Conservation (phyloP, 2,888 invertebrate species). For the Spatulosminthurus flaviceps region DNA sequence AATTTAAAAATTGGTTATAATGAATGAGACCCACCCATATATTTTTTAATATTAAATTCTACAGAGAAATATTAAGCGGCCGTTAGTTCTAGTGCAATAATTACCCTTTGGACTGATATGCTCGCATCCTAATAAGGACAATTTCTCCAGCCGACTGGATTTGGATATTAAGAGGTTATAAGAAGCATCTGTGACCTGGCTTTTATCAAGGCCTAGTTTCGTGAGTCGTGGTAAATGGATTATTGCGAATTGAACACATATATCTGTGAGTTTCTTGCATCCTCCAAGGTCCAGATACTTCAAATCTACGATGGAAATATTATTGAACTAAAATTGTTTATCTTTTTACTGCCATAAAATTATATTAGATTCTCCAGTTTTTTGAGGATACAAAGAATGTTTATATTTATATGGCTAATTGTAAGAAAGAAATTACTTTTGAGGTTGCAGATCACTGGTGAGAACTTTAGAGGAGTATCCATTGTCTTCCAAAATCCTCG, state of each 20-base stretch:
- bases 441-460: conserved; percentile 30
- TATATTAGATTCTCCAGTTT: too few species aligned
- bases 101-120: conserved; percentile 33
- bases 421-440: conserved; percentile 10
- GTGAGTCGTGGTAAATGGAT: conserved; percentile 47
- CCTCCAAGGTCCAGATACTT: conserved; percentile 55
- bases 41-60: conserved; percentile 19
- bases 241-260: conserved; percentile 54
- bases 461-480: conserved; percentile 26
- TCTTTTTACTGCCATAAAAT: not conserved
- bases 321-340: not conserved
- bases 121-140: conserved; percentile 39
- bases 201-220: conserved; percentile 53
- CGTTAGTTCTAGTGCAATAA: conserved; percentile 13
- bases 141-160: conserved; percentile 31
- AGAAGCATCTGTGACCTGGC: conserved; percentile 44
- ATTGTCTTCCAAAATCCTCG: conserved; percentile 19
- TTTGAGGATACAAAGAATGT: too few species aligned
- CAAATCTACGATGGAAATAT: conserved; percentile 47
- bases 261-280: conserved; percentile 53
- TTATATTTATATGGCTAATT: too few species aligned
- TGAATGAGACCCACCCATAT: too few species aligned
- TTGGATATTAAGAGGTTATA: conserved; percentile 35
- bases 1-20: too few species aligned
- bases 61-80: conserved; percentile 34